phyloP scores from a whole-genome alignment of 2,797 vertebrate species.

The Mionectes olivaceus region DNA sequence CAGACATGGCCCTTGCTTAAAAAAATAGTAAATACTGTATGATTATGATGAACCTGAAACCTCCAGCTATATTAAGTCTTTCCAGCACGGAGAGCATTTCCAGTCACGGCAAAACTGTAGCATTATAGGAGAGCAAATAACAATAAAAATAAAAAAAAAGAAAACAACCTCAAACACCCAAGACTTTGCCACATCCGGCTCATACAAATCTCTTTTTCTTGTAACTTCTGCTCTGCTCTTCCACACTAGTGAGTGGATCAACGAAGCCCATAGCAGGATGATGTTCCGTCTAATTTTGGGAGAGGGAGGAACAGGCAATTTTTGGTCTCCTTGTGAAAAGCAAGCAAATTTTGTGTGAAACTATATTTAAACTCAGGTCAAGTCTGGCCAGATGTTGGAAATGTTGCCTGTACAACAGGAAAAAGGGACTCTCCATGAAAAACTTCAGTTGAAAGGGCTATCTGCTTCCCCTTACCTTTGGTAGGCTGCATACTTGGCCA shows the following conservation, averaged over 20 bases:
- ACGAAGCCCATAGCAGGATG: not conserved
- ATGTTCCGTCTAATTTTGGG: not conserved
- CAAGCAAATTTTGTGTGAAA: not conserved
- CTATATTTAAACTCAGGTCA: not conserved
- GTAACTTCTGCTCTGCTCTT: not conserved
- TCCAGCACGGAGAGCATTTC: not conserved
- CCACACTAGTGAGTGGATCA: not conserved
- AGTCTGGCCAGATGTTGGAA: not conserved
- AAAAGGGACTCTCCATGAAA: not conserved
- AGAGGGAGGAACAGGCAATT: not conserved
- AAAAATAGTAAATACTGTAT: not conserved
- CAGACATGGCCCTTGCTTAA: not conserved
- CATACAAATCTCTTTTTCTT: not conserved
- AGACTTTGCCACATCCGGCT: accelerated
- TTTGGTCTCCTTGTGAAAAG: not conserved
- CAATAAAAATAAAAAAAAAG: not conserved
- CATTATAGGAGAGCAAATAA: not conserved
- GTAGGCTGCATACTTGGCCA: not conserved
- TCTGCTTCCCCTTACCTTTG: not conserved
- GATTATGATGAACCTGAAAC: not conserved
- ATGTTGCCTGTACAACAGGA: not conserved
- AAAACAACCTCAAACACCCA: not conserved
- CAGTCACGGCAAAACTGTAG: not conserved
- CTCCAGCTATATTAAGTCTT: not conserved
- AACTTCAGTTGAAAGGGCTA: not conserved